Percentiles rank a stretch among this genome's conserved stretches.
These are phyloP conservation scores for Bufotes viridis DNA, from an alignment of 2,797 vertebrate genomes.

Conservation along the genomic window DNA sequence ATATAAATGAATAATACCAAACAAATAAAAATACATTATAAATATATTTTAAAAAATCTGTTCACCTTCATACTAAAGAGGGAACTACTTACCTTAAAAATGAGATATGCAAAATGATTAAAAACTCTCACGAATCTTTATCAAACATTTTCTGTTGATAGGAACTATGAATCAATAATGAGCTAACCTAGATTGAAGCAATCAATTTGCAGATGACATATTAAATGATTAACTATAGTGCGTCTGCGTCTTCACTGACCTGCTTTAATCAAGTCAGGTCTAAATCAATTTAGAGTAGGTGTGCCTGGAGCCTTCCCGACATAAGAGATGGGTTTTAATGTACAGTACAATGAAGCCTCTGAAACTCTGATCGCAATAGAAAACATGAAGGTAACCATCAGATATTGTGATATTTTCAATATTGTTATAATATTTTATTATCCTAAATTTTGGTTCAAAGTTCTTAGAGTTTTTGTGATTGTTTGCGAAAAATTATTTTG, in stretches of 20 bases:
- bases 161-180: conserved; percentile 54
- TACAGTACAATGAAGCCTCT: conserved; percentile 22
- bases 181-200: conserved; percentile 54
- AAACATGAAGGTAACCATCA: neutral
- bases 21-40: neutral
- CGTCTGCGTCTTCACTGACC: conserved; percentile 45
- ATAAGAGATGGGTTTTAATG: conserved; percentile 34
- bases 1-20: no score
- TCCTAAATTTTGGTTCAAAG: neutral
- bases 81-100: conserved; percentile 1
- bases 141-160: conserved; percentile 49
- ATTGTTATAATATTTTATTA: neutral
- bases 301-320: conserved; percentile 27
- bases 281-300: conserved; percentile 49
- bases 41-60: neutral
- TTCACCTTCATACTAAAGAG: conserved; percentile 15
- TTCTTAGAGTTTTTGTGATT: no score
- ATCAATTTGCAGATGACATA: conserved; percentile 56
- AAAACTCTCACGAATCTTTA: conserved; percentile 25
- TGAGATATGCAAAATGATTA: conserved; percentile 48
- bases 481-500: no score
- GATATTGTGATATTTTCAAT: neutral
- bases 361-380: neutral
- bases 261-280: conserved; percentile 48
- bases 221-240: conserved; percentile 51